phyloP scores from a whole-genome alignment of 1,140 invertebrate genomes.

The Stegodyphus dumicola region DNA sequence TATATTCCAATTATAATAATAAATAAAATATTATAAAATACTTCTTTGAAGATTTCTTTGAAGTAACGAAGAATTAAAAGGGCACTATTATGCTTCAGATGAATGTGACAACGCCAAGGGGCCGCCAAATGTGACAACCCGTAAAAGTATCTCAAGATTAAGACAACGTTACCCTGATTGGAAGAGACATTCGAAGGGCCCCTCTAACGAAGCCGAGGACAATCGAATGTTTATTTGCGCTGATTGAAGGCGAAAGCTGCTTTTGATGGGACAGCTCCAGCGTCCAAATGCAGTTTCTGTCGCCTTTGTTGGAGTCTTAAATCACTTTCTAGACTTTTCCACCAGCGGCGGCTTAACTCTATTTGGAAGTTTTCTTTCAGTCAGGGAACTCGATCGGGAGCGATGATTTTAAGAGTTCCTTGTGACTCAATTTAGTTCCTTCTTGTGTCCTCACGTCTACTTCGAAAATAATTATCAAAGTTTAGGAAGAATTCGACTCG shows the following conservation, averaged over 20 bases:
- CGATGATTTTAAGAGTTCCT: conserved; percentile 2
- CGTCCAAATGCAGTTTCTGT: conserved; percentile 23
- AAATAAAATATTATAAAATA: no score
- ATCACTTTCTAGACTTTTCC: conserved; percentile 26
- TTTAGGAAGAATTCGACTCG: no score
- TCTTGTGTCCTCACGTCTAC: no score
- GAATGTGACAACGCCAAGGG: no score
- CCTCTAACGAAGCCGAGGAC: conserved; percentile 13
- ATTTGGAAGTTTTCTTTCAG: background rate
- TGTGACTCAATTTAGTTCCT: no score
- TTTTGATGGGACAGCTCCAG: conserved; percentile 4
- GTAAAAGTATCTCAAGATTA: conserved; percentile 7
- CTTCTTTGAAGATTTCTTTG: no score
- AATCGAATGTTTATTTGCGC: conserved; percentile 29
- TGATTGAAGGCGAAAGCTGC: conserved; percentile 31
- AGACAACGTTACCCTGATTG: conserved; percentile 5
- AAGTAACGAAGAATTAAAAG: no score
- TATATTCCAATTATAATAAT: no score
- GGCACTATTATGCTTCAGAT: no score
- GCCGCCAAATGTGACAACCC: background rate
- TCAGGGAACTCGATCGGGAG: background rate
- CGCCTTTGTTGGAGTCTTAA: conserved; percentile 15
- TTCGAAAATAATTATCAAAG: no score
- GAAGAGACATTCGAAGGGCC: conserved; percentile 4
- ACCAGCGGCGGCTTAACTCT: conserved; percentile 3